phyloP scores from a whole-genome alignment of 2,113 vertebrate genomes.

The Meriones unguiculatus region DNA sequence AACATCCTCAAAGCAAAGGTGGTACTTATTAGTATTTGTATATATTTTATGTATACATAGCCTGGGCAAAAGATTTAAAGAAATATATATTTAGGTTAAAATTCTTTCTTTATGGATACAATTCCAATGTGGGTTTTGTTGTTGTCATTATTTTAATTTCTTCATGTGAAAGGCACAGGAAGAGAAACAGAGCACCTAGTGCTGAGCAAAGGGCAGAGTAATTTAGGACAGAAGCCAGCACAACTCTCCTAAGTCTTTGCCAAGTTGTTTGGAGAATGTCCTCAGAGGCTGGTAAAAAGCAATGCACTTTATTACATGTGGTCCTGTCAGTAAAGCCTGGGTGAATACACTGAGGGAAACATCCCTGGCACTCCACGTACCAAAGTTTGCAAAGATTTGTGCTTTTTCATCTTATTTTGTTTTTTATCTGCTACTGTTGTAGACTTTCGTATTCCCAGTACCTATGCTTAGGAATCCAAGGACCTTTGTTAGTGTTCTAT shows the following conservation, averaged over 20 bases:
- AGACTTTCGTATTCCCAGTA: not conserved
- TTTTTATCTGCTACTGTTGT: not conserved
- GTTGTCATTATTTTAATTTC: not conserved
- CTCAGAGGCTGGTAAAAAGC: not conserved
- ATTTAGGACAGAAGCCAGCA: not conserved
- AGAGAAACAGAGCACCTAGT: not conserved
- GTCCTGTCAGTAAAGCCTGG: not conserved
- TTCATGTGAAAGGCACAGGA: not conserved
- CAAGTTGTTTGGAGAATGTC: not conserved
- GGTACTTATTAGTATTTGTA: not conserved
- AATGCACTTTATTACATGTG: not conserved
- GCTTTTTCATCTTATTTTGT: not conserved
- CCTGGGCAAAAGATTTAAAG: not conserved
- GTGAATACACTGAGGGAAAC: not conserved
- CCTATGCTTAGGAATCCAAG: not conserved
- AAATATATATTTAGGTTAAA: constrained; percentile 41
- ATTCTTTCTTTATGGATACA: not conserved
- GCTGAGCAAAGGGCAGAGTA: not conserved
- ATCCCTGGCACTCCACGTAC: not conserved
- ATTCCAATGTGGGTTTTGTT: not conserved
- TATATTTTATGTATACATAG: not conserved
- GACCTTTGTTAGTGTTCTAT: not conserved
- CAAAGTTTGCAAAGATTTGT: not conserved
- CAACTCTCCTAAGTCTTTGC: not conserved
- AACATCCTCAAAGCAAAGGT: not conserved